Evolutionary conservation across 2,888 invertebrate species (phyloP).

Genomic region (Sceliomorpha sp.): DNA sequence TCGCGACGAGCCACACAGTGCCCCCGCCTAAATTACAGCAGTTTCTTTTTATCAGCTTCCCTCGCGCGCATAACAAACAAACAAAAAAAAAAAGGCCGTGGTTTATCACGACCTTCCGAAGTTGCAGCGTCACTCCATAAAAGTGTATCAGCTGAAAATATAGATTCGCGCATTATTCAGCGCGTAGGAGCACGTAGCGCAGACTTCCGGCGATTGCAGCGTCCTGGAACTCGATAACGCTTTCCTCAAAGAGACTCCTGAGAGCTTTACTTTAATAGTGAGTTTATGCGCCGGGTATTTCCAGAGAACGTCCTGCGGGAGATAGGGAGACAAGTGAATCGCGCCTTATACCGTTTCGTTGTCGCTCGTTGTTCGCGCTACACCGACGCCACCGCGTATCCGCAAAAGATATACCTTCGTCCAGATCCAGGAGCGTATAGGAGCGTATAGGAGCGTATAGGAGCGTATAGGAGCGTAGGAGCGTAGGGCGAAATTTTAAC

Average conservation of each 20-base stretch:
- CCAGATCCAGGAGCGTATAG: too few relatives aligned
- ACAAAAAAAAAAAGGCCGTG: too few relatives aligned
- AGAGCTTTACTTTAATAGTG: constrained; percentile 36
- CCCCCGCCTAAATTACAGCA: too few relatives aligned
- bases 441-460: too few relatives aligned
- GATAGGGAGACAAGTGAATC: constrained; percentile 36
- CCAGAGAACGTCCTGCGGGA: constrained; percentile 17
- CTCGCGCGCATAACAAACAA: too few relatives aligned
- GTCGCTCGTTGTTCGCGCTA: constrained; percentile 8
- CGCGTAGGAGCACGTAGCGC: constrained; percentile 7
- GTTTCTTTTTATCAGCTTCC: too few relatives aligned
- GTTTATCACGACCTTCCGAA: too few relatives aligned
- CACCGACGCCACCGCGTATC: constrained; percentile 15
- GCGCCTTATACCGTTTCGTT: constrained; percentile 24
- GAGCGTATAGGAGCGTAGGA: too few relatives aligned
- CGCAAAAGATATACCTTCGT: constrained; percentile 34
- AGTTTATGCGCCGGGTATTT: constrained; percentile 34
- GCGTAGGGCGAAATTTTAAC: constrained; percentile 13
- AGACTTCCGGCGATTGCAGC: constrained; percentile 25
- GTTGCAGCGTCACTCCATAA: constrained; percentile 8
- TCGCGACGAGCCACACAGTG: too few relatives aligned
- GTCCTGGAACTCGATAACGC: constrained; percentile 30
- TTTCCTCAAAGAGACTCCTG: constrained; percentile 29
- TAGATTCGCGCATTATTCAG: constrained; percentile 26
- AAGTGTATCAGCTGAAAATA: constrained; percentile 17